Evolutionary conservation across 2,888 invertebrate genomes (phyloP).

Genomic region (Hanleya hanleyi): DNA sequence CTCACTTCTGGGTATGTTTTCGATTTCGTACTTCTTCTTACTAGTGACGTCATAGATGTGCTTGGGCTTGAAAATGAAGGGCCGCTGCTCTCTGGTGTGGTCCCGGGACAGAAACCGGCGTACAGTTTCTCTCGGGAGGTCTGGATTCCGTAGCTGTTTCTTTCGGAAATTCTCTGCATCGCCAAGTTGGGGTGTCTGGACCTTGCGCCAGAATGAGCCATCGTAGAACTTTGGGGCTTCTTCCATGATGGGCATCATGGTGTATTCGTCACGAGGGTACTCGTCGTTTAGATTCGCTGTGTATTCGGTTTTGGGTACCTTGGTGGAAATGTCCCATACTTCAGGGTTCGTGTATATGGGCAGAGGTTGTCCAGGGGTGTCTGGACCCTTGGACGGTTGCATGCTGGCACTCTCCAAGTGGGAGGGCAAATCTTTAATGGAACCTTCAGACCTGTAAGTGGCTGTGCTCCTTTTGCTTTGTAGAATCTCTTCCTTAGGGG

Average conservation of each 20-base stretch:
- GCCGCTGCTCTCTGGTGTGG: constrained; percentile 51
- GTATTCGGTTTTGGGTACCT: constrained; percentile 54
- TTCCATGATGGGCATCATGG: constrained; percentile 60
- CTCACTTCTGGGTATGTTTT: constrained; percentile 53
- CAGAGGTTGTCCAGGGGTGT: not conserved
- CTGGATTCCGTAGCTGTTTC: constrained; percentile 47
- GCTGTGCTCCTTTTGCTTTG: too few species aligned
- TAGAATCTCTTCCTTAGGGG: too few species aligned
- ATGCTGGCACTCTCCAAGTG: too few species aligned
- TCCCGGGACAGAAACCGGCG: constrained; percentile 47
- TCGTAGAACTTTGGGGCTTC: constrained; percentile 58
- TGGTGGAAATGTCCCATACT: constrained; percentile 62
- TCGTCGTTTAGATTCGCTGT: constrained; percentile 57
- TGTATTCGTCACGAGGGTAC: constrained; percentile 70
- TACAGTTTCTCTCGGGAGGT: constrained; percentile 58
- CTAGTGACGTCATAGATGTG: constrained; percentile 66
- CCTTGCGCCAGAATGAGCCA: constrained; percentile 31
- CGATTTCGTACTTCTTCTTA: constrained; percentile 60
- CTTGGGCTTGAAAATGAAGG: constrained; percentile 64
- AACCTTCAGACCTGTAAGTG: too few species aligned
- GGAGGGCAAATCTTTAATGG: too few species aligned
- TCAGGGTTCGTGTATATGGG: constrained; percentile 39
- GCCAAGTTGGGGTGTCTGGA: not conserved
- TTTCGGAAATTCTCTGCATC: constrained; percentile 30
- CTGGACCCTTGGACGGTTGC: too few species aligned